Conservation (phyloP, 2,113 vertebrate genomes). For the Clarias macrocephalus region DNA sequence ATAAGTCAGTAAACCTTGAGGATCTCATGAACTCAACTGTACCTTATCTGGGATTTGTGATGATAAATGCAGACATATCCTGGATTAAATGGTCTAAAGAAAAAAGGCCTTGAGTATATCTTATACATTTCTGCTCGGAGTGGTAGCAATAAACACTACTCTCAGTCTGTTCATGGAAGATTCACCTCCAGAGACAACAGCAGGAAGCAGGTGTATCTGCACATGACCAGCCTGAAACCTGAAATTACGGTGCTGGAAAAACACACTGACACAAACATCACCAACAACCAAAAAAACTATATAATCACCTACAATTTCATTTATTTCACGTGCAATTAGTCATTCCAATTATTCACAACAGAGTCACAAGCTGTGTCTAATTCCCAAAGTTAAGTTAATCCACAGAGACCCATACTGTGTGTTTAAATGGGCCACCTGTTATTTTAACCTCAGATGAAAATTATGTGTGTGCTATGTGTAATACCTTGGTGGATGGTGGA, state of each 20-base stretch:
- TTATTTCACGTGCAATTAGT: too few relatives aligned
- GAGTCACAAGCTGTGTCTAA: too few relatives aligned
- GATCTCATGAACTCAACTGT: not conserved
- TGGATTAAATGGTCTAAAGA: not conserved
- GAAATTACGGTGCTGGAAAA: conserved; percentile 36
- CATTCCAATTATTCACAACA: too few relatives aligned
- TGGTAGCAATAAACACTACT: not conserved
- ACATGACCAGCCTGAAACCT: conserved; percentile 50
- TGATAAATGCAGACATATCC: not conserved
- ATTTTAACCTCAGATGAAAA: too few relatives aligned
- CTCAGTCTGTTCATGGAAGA: conserved; percentile 47
- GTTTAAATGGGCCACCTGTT: too few relatives aligned
- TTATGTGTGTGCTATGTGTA: too few relatives aligned
- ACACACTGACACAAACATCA: too few relatives aligned
- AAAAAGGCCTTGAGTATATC: conserved; percentile 11
- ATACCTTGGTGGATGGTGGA: too few relatives aligned
- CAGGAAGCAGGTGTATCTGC: conserved; percentile 52
- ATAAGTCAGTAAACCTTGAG: conserved; percentile 36
- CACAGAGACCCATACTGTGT: too few relatives aligned
- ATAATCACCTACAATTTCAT: too few relatives aligned
- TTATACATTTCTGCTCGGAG: not conserved
- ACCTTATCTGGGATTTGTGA: conserved; percentile 1
- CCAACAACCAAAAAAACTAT: too few relatives aligned
- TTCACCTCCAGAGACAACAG: conserved; percentile 56
- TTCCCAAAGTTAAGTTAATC: too few relatives aligned